phyloP scores from a whole-genome alignment of 2,888 invertebrate genomes.

The Acrocyrtus sp. region DNA sequence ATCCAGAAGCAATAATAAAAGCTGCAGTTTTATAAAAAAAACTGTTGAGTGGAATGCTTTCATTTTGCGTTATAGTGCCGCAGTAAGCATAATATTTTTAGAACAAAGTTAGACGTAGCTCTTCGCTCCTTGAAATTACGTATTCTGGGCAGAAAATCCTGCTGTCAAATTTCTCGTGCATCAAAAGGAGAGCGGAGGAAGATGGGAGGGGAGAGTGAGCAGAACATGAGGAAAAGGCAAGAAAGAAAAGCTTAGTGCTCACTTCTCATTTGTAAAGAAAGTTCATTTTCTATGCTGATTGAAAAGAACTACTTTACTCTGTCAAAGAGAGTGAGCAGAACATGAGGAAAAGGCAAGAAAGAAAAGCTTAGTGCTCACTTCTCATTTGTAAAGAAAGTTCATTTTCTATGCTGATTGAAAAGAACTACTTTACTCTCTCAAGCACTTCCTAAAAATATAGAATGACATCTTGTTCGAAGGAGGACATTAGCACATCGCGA shows the following conservation, averaged over 20 bases:
- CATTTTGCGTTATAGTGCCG: no score
- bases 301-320: neutral
- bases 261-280: neutral
- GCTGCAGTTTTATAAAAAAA: no score
- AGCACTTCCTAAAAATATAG: no score
- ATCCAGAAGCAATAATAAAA: no score
- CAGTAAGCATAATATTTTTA: no score
- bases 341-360: neutral
- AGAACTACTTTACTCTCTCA: no score
- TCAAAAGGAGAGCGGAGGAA: constrained; percentile 13
- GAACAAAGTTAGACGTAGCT: no score
- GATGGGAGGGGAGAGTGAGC: neutral
- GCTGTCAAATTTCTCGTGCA: constrained; percentile 26
- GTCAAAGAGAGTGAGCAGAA: neutral
- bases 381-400: neutral
- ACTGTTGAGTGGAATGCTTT: no score
- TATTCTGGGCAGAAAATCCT: constrained; percentile 41
- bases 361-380: neutral
- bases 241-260: neutral
- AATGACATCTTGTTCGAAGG: no score
- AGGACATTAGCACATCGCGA: no score
- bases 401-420: neutral
- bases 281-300: neutral
- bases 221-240: neutral
- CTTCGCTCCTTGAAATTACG: constrained; percentile 15